Percentiles rank a stretch among this genome's conserved stretches.
phyloP scores from a whole-genome alignment of 2,888 invertebrate genomes.

The Leptinotarsa rubiginosa region DNA sequence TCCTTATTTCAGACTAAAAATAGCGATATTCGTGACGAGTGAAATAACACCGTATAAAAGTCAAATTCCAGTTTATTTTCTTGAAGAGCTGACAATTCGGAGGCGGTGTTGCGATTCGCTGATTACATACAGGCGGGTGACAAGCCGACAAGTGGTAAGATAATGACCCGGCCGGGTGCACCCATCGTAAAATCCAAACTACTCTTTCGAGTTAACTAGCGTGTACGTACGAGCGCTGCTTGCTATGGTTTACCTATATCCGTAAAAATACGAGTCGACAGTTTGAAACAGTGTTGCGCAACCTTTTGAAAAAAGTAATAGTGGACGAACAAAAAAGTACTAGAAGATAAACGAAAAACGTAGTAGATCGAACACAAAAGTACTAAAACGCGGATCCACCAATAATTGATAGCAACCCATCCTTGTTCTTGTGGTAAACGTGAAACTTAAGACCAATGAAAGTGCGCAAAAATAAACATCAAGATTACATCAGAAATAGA shows the following conservation, averaged over 20 bases:
- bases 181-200: conserved; percentile 44
- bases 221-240: conserved; percentile 17
- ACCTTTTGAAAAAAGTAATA: too few relatives aligned
- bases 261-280: conserved; percentile 15
- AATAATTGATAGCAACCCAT: too few relatives aligned
- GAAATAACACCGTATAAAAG: conserved; percentile 38
- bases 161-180: conserved; percentile 50
- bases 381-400: too few relatives aligned
- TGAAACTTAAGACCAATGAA: too few relatives aligned
- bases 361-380: too few relatives aligned
- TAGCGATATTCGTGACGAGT: conserved; percentile 26
- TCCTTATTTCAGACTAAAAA: neutral
- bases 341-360: too few relatives aligned
- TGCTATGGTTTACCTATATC: conserved; percentile 20
- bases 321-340: too few relatives aligned
- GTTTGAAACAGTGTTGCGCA: too few relatives aligned
- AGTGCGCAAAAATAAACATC: too few relatives aligned
- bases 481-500: too few relatives aligned
- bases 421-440: too few relatives aligned
- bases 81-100: conserved; percentile 37
- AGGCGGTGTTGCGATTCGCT: conserved; percentile 46
- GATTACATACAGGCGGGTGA: conserved; percentile 46
- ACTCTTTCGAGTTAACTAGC: conserved; percentile 30
- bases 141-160: conserved; percentile 51
- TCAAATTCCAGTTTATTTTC: conserved; percentile 45